Evolutionary conservation across 2,888 invertebrate species (phyloP).

Genomic region (Cartodere bifasciata): DNA sequence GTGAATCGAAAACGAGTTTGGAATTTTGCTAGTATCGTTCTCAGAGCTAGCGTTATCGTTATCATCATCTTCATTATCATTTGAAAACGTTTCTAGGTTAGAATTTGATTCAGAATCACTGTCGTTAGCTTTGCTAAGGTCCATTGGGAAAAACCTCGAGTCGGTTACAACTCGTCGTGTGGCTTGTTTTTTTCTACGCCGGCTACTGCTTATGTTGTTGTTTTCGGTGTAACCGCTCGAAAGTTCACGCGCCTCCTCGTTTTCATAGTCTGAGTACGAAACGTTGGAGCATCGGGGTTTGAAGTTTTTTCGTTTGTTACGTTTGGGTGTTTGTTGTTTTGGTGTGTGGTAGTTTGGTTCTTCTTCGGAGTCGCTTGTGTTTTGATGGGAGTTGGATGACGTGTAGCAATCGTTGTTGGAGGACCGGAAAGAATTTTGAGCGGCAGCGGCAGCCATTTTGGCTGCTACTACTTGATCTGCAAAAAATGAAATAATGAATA

Average conservation of each 20-base stretch:
- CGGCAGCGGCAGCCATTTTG: constrained; percentile 28
- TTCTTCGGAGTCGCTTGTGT: constrained; percentile 42
- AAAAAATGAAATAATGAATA: no score
- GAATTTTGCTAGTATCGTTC: constrained; percentile 24
- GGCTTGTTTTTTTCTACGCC: constrained; percentile 20
- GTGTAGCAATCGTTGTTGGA: constrained; percentile 27
- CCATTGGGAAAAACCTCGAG: constrained; percentile 34
- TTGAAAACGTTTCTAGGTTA: constrained; percentile 31
- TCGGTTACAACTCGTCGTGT: constrained; percentile 25
- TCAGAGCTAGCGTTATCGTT: constrained; percentile 18
- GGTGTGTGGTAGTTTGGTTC: constrained; percentile 26
- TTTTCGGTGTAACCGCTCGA: constrained; percentile 24
- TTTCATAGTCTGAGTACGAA: constrained; percentile 16
- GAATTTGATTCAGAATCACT: constrained; percentile 28
- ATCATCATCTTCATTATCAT: constrained; percentile 31
- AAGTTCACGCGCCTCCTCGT: constrained; percentile 19
- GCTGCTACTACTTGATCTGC: constrained; percentile 31
- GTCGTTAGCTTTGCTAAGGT: constrained; percentile 26
- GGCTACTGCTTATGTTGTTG: constrained; percentile 19
- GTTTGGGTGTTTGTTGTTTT: constrained; percentile 45
- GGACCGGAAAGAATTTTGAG: constrained; percentile 21
- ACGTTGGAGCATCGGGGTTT: constrained; percentile 56
- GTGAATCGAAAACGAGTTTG: constrained; percentile 32
- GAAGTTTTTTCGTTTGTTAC: constrained; percentile 68
- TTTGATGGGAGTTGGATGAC: constrained; percentile 29